Evolutionary conservation across 2,888 invertebrate genomes (phyloP), one percentile per base, ranked within the genome.

Genomic region (Amiota mariae): DNA sequence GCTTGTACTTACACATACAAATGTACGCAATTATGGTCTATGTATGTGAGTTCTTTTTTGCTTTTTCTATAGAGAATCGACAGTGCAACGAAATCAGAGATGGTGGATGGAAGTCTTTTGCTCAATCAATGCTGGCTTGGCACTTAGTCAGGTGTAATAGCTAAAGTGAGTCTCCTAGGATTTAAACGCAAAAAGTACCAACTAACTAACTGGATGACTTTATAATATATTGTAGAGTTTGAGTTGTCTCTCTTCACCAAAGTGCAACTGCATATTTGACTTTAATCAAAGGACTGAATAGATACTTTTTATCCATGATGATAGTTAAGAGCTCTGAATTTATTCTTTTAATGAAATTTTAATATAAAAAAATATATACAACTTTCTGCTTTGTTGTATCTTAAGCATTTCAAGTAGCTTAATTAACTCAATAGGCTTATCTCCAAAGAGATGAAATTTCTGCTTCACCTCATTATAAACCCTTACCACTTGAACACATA

Each of bases 1-100:
- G 20, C 59, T 48, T 64, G 24, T 51, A 63, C 57, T 59, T 57
- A 24, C 15, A 64, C 54, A 54, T 64, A 63, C 64, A 72, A 72
- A 72, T 72, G 72, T 72, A 64, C 54, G 64, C 72, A 72, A 72
- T 72, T 72, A 72, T 63, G 72, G 64, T 68, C 67, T 36, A 18
- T 68, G 48, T 20, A 48, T 10, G 11, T 49, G 48, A 36, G 36
- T 6, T 36, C 66, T 49, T 67, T 36, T 36, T 59, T 9, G 59
- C 59, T 20, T 10, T 57, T 57, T n/a, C 13, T 18, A 20, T 59
- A 20, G 15, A 59, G 18, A 15, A 59, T 59, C 61, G 24, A 18
- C n/a, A 18, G 66, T 48, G 13, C 66, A 10, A 20, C 36, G 8
- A 1, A 8, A 1, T 12, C 11, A 51, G 24, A 48, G 67, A 12